A percentile compares a stretch with the other conserved stretches of the same genome.
Evolutionary conservation across 1,140 invertebrate species (phyloP).

Genomic region (Orussus abietinus): DNA sequence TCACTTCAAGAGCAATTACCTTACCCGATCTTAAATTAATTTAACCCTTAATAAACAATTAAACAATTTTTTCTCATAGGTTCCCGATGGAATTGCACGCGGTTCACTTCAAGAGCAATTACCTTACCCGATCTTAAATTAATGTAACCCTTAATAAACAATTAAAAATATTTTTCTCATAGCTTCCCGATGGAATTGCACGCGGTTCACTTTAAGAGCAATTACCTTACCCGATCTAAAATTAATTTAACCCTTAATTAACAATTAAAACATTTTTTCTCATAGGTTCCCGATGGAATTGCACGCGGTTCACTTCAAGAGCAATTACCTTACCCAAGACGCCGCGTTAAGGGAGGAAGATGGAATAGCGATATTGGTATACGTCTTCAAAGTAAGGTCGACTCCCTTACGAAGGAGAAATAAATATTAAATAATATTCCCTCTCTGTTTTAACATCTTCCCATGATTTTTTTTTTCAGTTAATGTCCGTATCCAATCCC

Average conservation of each 20-base stretch:
- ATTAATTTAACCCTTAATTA: neutral
- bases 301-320: conserved; percentile 56
- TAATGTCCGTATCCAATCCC: conserved; percentile 52
- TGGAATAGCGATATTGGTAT: conserved; percentile 58
- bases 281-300: conserved; percentile 56
- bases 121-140: too few relatives aligned
- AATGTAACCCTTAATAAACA: neutral
- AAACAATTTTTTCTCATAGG: neutral
- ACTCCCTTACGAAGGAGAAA: conserved; percentile 3
- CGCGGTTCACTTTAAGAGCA: conserved; percentile 53
- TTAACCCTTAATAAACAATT: conserved; percentile 4
- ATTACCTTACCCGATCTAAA: conserved; percentile 55
- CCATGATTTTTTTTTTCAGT: conserved; percentile 36
- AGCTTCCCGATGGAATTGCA: conserved; percentile 59
- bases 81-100: too few relatives aligned
- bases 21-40: conserved; percentile 2
- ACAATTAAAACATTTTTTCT: conserved; percentile 1
- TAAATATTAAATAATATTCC: conserved; percentile 6
- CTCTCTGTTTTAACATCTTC: neutral
- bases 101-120: too few relatives aligned
- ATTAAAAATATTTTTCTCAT: neutral
- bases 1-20: too few relatives aligned
- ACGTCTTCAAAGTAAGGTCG: conserved; percentile 55
- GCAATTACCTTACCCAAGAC: conserved; percentile 56
- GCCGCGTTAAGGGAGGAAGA: conserved; percentile 55